Conservation (phyloP, 2,113 vertebrate genomes). For the Microtus ochrogaster region DNA sequence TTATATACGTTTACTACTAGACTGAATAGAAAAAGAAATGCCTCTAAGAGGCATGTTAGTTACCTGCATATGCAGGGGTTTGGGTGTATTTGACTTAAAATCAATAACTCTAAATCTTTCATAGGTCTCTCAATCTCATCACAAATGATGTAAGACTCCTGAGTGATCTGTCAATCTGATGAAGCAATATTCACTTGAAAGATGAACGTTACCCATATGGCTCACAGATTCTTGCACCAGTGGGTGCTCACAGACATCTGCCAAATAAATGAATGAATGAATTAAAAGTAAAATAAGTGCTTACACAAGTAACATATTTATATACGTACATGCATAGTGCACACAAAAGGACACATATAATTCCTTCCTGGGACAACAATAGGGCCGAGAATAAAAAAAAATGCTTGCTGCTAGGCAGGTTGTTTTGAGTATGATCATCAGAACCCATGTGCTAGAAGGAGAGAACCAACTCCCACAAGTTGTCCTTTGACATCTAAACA, state of each 20-base stretch:
- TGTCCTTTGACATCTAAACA: neutral
- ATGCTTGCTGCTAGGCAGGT: neutral
- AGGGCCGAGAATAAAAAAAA: neutral
- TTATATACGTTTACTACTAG: neutral
- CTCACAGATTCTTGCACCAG: neutral
- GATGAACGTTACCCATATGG: constrained; percentile 9
- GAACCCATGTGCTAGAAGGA: neutral
- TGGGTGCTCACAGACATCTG: neutral
- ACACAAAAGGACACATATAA: neutral
- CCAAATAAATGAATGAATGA: neutral
- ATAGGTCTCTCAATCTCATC: neutral
- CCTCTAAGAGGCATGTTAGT: neutral
- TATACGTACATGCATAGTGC: neutral
- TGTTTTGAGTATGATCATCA: neutral
- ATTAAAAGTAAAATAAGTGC: neutral
- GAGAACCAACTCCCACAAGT: neutral
- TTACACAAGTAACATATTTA: neutral
- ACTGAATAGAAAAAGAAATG: neutral
- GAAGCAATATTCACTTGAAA: neutral
- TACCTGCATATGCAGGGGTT: neutral
- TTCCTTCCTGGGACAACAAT: neutral
- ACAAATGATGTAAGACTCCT: neutral
- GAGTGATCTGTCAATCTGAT: constrained; percentile 5
- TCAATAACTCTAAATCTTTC: constrained; percentile 15
- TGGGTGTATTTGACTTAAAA: constrained; percentile 36